These are phyloP conservation scores for Dendrolimus kikuchii DNA, from an alignment of 1,140 invertebrate species.

Conservation along the genomic window DNA sequence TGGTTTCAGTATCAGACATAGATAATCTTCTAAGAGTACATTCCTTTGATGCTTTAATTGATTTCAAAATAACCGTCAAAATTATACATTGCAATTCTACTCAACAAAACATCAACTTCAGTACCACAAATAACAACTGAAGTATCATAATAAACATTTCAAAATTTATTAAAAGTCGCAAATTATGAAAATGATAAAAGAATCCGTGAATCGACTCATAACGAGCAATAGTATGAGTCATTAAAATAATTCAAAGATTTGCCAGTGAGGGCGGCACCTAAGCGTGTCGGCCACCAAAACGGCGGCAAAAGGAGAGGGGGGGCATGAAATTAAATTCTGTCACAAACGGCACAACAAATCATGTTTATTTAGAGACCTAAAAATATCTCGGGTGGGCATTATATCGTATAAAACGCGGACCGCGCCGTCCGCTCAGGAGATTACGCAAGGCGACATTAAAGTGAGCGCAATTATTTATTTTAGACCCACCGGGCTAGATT, in stretches of 20 bases:
- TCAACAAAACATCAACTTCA: too few relatives aligned
- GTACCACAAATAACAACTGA: too few relatives aligned
- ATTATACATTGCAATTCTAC: too few relatives aligned
- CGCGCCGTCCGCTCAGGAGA: conserved; percentile 53
- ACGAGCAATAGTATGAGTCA: conserved; percentile 40
- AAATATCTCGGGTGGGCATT: conserved; percentile 68
- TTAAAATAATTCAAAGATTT: conserved; percentile 65
- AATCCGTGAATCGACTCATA: background rate
- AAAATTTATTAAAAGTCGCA: too few relatives aligned
- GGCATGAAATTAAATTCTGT: conserved; percentile 66
- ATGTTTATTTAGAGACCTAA: conserved; percentile 69
- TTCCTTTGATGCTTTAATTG: too few relatives aligned
- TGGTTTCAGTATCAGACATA: too few relatives aligned
- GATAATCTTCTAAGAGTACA: too few relatives aligned
- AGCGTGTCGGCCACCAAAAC: too few relatives aligned
- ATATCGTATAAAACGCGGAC: conserved; percentile 48
- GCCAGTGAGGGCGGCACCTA: background rate
- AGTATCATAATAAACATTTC: too few relatives aligned
- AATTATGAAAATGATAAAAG: too few relatives aligned
- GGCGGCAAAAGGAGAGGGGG: conserved; percentile 14
- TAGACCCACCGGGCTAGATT: conserved; percentile 65
- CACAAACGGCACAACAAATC: conserved; percentile 64
- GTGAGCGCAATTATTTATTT: conserved; percentile 67
- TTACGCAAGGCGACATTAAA: conserved; percentile 71
- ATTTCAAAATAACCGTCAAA: too few relatives aligned